Evolutionary conservation across 1,140 invertebrate genomes (phyloP).

Genomic region (Olivierus martensii): DNA sequence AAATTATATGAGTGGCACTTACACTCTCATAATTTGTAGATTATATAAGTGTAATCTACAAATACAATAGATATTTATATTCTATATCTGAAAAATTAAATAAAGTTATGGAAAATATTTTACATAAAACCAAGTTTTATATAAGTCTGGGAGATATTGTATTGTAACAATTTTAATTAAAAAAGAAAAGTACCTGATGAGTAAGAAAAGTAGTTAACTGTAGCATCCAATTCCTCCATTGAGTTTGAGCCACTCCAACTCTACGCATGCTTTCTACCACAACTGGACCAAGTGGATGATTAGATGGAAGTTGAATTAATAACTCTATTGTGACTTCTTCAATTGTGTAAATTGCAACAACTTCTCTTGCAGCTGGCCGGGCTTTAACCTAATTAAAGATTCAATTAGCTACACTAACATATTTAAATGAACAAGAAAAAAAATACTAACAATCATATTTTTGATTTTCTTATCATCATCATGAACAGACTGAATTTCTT

Average conservation of each 20-base stretch:
- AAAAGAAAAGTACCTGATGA: conserved; percentile 39
- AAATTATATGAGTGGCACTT: no score
- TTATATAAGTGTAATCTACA: no score
- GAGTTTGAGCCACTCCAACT: conserved; percentile 40
- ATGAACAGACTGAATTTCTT: conserved; percentile 49
- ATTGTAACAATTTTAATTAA: no score
- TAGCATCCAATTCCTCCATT: conserved; percentile 59
- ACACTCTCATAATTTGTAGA: no score
- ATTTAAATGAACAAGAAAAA: neutral
- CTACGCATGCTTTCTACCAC: conserved; percentile 49
- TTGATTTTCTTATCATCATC: conserved; percentile 38
- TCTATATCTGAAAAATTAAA: no score
- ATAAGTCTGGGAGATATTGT: no score
- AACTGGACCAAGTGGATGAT: conserved; percentile 63
- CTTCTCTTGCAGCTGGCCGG: conserved; percentile 51
- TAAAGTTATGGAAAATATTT: no score
- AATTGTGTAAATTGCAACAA: conserved; percentile 60
- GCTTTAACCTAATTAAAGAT: conserved; percentile 44
- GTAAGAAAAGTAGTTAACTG: conserved; percentile 64
- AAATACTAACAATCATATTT: conserved; percentile 47
- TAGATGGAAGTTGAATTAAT: conserved; percentile 53
- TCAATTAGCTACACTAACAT: no score
- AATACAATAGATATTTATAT: no score
- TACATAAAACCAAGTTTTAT: no score
- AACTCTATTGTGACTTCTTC: conserved; percentile 70